These are phyloP conservation scores for Amblyornis subalaris DNA, from an alignment of 2,113 vertebrate genomes.

Conservation along the genomic window DNA sequence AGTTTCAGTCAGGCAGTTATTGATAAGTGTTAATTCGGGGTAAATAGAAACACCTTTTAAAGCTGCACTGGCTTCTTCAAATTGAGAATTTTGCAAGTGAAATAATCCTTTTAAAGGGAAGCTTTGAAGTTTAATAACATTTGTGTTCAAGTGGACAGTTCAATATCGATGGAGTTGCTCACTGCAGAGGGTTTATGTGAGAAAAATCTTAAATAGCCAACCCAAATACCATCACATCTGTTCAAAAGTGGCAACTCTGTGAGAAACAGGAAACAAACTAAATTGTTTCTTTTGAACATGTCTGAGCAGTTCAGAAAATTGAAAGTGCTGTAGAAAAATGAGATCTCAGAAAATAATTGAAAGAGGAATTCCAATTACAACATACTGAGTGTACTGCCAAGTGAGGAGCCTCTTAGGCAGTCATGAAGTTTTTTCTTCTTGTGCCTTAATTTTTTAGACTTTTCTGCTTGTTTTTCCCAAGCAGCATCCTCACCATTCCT, in stretches of 20 bases:
- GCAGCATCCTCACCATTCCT: slow-evolving; percentile 80
- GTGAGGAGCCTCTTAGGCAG: not conserved
- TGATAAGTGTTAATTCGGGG: not conserved
- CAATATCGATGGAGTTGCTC: not conserved
- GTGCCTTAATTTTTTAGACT: not conserved
- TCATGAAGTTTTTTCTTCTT: not conserved
- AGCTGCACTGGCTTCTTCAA: not conserved
- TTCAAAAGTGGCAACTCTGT: not conserved
- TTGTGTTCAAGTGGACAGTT: not conserved
- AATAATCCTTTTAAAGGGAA: not conserved
- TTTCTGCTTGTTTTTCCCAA: slow-evolving; percentile 13
- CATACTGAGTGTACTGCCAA: not conserved
- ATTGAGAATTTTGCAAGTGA: not conserved
- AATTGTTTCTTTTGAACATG: not conserved
- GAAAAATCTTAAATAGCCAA: not conserved
- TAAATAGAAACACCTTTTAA: not conserved
- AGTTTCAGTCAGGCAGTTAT: not conserved
- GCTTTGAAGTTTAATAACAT: not conserved
- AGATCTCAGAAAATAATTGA: not conserved
- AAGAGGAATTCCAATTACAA: not conserved
- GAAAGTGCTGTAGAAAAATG: not conserved
- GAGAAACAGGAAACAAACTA: not conserved
- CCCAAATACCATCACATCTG: not conserved
- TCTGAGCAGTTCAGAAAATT: not conserved
- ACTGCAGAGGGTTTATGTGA: not conserved